Base-by-base conservation (phyloP, 2,113 vertebrate genomes). In the Mionectes macconnelli region DNA sequence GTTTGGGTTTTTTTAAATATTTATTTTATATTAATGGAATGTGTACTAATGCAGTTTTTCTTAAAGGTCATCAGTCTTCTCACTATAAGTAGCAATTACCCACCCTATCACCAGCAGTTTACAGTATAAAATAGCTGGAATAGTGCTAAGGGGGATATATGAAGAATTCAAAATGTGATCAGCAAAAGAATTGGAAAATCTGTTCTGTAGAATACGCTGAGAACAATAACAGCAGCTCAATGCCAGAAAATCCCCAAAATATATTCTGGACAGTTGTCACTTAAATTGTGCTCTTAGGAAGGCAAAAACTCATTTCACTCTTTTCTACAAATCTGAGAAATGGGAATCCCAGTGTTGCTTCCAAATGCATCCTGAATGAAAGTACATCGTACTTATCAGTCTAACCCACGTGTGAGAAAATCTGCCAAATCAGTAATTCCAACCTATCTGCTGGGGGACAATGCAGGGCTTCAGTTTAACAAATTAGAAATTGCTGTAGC, bases 361-460 rank as follows among this genome's bases (percentile, higher is more conserved):
- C 85, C 78, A 80, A 92, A 90, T 47, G 68, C 59, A 67, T 87
- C 90, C 44, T 74, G 63, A 80, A 59, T 83, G 76, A 89, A 95
- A 95, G 87, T 87, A n/a, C 24, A 4, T 63, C 2, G 4, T 47
- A 97, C 90, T 96, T 96, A 96, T 96, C 96, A 94, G 95, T 62
- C 82, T 88, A 74, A 88, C 90, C 90, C 95, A 96, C 52, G 93
- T 84, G 95, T 74, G 85, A 93, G 94, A 90, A 95, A 95, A 96
- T 93, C 94, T 96, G 87, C 85, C 82, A 96, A 93, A 96, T 97
- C 96, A 95, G 93, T 96, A 91, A 96, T 96, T 96, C 87, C 79
- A 88, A 49, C 84, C 79, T 90, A 40, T 96, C 91, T 93, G 72
- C 44, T 91, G 78, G 49, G 66, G 87, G 27, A 96, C 93, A 91